Evolutionary conservation across 2,888 invertebrate species (phyloP).

Genomic region (Thysanoteuthis rhombus): DNA sequence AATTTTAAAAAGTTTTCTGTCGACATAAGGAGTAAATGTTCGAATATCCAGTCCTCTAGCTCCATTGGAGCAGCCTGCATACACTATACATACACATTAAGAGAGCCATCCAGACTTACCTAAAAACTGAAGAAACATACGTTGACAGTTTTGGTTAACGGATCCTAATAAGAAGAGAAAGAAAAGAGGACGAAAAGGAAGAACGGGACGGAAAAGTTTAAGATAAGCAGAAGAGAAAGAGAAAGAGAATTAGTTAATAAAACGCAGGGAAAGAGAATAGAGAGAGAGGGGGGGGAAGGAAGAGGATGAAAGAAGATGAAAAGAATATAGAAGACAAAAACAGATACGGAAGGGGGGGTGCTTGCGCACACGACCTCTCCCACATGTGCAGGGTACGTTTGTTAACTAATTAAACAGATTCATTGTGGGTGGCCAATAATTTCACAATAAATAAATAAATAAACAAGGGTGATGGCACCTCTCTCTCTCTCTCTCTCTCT

Average conservation of each 20-base stretch:
- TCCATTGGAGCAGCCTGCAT: too few relatives aligned
- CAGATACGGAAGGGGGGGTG: not conserved
- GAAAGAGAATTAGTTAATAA: not conserved
- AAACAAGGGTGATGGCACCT: not conserved
- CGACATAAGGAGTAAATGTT: too few relatives aligned
- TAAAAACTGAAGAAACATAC: too few relatives aligned
- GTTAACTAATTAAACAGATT: not conserved
- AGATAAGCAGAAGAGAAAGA: not conserved
- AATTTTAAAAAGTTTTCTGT: too few relatives aligned
- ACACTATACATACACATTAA: too few relatives aligned
- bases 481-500: not conserved
- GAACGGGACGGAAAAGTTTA: not conserved
- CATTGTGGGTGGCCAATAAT: not conserved
- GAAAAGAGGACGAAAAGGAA: not conserved
- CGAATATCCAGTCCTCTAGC: too few relatives aligned
- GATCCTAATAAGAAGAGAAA: not conserved
- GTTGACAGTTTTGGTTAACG: too few relatives aligned
- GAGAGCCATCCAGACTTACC: too few relatives aligned
- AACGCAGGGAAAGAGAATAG: not conserved
- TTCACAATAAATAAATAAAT: not conserved
- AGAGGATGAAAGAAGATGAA: not conserved
- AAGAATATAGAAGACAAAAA: not conserved
- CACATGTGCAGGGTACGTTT: not conserved
- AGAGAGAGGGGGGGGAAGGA: not conserved
- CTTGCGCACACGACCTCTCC: not conserved